A percentile compares a stretch with the other conserved stretches of the same genome.
phyloP scores from a whole-genome alignment of 2,888 invertebrate species.

The Phortica magna region DNA sequence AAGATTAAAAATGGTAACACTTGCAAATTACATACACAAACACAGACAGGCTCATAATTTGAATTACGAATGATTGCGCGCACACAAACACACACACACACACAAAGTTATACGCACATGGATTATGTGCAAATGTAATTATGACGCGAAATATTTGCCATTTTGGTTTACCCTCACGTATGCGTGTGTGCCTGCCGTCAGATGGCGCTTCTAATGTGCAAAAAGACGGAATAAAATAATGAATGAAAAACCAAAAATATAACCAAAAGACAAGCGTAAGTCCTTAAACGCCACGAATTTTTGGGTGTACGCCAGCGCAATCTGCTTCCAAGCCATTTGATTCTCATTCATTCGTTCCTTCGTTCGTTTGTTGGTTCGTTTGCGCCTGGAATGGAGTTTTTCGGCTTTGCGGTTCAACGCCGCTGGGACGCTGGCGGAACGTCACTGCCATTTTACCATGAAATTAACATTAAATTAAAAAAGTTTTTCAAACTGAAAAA shows the following conservation, averaged over 20 bases:
- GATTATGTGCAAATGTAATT: slow-evolving; percentile 22
- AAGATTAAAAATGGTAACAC: slow-evolving; percentile 27
- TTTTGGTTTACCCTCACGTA: background rate
- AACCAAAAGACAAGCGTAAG: background rate
- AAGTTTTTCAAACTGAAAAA: slow-evolving; percentile 46
- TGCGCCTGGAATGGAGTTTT: too few species aligned
- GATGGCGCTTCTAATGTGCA: background rate
- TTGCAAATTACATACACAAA: slow-evolving; percentile 16
- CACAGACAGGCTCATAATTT: background rate
- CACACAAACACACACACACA: background rate
- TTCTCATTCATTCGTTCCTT: background rate
- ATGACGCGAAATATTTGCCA: background rate
- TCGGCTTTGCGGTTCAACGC: background rate
- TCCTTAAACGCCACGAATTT: background rate
- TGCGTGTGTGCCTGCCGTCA: background rate
- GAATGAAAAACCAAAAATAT: too few species aligned
- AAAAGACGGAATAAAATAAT: background rate
- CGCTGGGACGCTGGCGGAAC: background rate
- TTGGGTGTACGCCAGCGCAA: background rate
- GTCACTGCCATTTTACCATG: slow-evolving; percentile 40
- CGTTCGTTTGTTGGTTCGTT: too few species aligned
- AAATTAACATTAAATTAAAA: slow-evolving; percentile 57
- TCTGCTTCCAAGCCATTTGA: background rate
- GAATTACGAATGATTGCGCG: background rate
- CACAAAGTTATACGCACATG: slow-evolving; percentile 1